These are phyloP conservation scores for Morbakka virulenta DNA, from an alignment of 30 jellyfish, hydroid and myxozoan genomes.

Conservation along the genomic window DNA sequence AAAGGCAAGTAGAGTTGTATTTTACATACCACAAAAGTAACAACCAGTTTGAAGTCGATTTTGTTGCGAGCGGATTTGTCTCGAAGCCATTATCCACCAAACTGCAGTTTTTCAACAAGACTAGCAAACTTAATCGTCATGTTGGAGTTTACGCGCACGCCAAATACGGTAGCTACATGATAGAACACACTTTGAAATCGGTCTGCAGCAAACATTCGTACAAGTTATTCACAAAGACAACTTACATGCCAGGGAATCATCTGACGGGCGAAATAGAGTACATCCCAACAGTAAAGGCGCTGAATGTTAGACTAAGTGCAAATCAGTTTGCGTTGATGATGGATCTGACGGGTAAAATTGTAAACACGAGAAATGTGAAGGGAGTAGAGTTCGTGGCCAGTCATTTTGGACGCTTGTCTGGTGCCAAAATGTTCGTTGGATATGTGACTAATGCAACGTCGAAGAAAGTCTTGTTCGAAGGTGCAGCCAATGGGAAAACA, in stretches of 20 bases:
- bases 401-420: slow-evolving; percentile 51
- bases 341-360: slow-evolving; percentile 73
- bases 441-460: slow-evolving; percentile 24
- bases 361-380: slow-evolving; percentile 31
- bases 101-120: slow-evolving; percentile 48
- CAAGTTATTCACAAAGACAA: slow-evolving; percentile 71
- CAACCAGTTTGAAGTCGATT: slow-evolving; percentile 59
- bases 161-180: slow-evolving; percentile 78
- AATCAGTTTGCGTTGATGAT: slow-evolving; percentile 69
- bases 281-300: slow-evolving; percentile 51
- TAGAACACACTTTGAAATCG: slow-evolving; percentile 70
- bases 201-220: slow-evolving; percentile 43
- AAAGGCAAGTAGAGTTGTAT: slow-evolving; percentile 57
- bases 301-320: slow-evolving; percentile 64
- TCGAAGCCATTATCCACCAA: slow-evolving; percentile 51
- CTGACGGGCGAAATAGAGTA: slow-evolving; percentile 64
- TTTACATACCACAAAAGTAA: slow-evolving; percentile 70
- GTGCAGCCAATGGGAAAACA: slow-evolving; percentile 23
- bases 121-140: slow-evolving; percentile 44
- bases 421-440: slow-evolving; percentile 73
- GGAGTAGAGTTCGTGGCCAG: slow-evolving; percentile 73
- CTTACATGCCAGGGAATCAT: slow-evolving; percentile 80
- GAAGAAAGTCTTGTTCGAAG: slow-evolving; percentile 47
- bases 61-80: slow-evolving; percentile 67
- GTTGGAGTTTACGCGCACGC: slow-evolving; percentile 62